Percentiles rank a stretch among this genome's conserved stretches.
Conservation (phyloP, 2,113 vertebrate species). For the Brachyhypopomus occidentalis region DNA sequence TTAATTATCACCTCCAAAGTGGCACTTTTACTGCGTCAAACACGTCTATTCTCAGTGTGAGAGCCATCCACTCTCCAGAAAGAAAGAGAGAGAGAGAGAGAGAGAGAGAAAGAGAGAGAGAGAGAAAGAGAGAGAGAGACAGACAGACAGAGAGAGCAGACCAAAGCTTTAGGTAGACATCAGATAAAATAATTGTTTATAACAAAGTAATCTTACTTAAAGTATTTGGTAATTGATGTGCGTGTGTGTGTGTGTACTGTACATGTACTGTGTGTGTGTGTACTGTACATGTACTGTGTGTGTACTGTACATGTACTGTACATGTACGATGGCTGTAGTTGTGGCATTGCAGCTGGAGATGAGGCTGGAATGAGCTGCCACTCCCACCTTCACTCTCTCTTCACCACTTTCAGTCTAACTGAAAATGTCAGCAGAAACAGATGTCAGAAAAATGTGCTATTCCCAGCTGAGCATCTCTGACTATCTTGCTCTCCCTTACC, state of each 20-base stretch:
- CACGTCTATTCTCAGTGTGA: constrained; percentile 36
- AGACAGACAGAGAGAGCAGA: background rate
- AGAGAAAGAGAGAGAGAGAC: background rate
- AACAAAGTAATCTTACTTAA: background rate
- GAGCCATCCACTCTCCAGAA: constrained; percentile 13
- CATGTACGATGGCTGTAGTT: constrained; percentile 13
- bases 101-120: constrained; percentile 3
- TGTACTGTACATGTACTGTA: too few species aligned
- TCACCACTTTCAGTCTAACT: constrained; percentile 39
- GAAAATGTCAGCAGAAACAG: constrained; percentile 65
- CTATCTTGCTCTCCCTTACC: constrained; percentile 25
- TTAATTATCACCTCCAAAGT: constrained; percentile 61
- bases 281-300: background rate
- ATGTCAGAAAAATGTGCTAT: constrained; percentile 57
- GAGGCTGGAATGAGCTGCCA: constrained; percentile 30
- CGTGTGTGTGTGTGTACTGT: background rate
- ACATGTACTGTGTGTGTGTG: background rate
- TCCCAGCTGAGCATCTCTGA: constrained; percentile 57
- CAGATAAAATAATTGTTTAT: background rate
- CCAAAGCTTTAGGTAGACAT: background rate
- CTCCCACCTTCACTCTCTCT: constrained; percentile 36
- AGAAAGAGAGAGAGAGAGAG: background rate
- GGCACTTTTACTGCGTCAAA: constrained; percentile 40
- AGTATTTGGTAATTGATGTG: background rate
- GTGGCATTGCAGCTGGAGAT: constrained; percentile 33